Evolutionary conservation across 2,888 invertebrate species (phyloP).

Genomic region (Philereme transversata): DNA sequence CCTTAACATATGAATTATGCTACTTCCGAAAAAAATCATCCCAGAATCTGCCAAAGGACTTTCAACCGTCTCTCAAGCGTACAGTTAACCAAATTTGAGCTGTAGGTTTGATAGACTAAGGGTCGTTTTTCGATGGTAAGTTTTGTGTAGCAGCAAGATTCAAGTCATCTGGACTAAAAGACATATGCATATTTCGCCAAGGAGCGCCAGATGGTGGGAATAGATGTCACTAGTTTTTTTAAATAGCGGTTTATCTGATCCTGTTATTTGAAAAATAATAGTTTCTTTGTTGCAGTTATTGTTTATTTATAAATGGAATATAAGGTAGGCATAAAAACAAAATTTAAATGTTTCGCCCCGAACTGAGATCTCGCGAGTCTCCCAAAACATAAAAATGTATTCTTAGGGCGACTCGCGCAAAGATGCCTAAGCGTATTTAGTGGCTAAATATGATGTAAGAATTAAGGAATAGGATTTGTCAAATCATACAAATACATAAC

Average conservation of each 20-base stretch:
- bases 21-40: slow-evolving; percentile 69
- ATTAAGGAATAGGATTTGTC: too few species aligned
- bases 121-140: slow-evolving; percentile 1
- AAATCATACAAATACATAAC: too few species aligned
- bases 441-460: too few species aligned
- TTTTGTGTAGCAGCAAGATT: slow-evolving; percentile 40
- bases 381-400: too few species aligned
- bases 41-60: slow-evolving; percentile 39
- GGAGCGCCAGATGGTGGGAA: slow-evolving; percentile 66
- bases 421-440: too few species aligned
- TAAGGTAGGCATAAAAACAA: too few species aligned
- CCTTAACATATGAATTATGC: slow-evolving; percentile 72
- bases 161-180: slow-evolving; percentile 71
- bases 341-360: too few species aligned
- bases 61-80: slow-evolving; percentile 40
- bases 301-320: too few species aligned
- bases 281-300: slow-evolving; percentile 18
- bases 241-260: slow-evolving; percentile 64
- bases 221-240: slow-evolving; percentile 63
- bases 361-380: too few species aligned
- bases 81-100: slow-evolving; percentile 32
- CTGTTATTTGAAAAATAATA: slow-evolving; percentile 49
- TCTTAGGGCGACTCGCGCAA: too few species aligned
- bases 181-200: slow-evolving; percentile 74
- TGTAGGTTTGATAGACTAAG: slow-evolving; percentile 26